Base-by-base conservation (phyloP, 2,113 vertebrate species). In the Panthera tigris region DNA sequence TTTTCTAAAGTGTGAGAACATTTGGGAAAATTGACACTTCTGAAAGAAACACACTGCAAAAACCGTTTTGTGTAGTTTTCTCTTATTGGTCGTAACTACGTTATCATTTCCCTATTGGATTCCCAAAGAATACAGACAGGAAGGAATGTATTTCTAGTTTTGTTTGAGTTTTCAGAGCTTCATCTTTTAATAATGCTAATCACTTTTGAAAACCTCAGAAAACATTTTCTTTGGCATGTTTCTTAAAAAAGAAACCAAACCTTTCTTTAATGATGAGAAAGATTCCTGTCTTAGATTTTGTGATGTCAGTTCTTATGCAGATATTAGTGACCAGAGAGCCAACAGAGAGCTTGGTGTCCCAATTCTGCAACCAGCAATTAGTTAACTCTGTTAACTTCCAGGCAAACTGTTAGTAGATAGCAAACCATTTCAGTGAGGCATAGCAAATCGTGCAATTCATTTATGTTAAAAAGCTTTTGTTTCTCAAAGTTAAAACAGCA, bases 141-240 rank as follows among this genome's bases (percentile, higher is more conserved):
- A 89, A 31, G 15, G 96, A 97, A 69, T 57, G 2, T 41, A 89
- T 45, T 15, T 50, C 52, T 73, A 63, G 33, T 66, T 89, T 88
- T 19, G 16, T 85, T 84, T 91, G 78, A 39, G 7, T 36, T 85
- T 88, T 61, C 36, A 94, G 10, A 81, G 11, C 48, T n/a, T 91
- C 66, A 57, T 92, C 41, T 89, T 92, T 94, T 45, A 74, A 48
- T 97, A 88, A 82, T 63, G 36, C 68, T 86, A 88, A 71, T 23
- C 10, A 88, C 15, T 61, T 97, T 39, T 65, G 25, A 78, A 93
- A 89, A 84, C 39, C 27, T 78, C 57, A 79, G 21, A 10, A 90
- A 13, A 6, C 16, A 50, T 61, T 97, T 86, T 21, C 68, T 88
- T 97, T 86, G 91, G 69, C n/a, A 74, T 76, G 11, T 57, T 79